A percentile compares a stretch with the other conserved stretches of the same genome.
Evolutionary conservation across 2,797 vertebrate species (phyloP).

Genomic region (Spinus pinus): DNA sequence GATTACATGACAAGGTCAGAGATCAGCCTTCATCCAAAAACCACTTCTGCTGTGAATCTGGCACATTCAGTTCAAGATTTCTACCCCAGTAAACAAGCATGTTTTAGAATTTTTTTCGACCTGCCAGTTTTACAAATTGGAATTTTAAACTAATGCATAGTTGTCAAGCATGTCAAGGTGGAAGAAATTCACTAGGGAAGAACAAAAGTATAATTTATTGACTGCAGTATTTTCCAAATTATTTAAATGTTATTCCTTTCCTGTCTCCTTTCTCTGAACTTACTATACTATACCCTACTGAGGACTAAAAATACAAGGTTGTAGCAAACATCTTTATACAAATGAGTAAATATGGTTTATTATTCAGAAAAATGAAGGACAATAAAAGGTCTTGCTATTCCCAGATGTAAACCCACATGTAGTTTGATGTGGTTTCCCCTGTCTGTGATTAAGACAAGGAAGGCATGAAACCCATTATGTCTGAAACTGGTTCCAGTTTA

Average conservation of each 20-base stretch:
- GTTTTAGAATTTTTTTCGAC: background rate
- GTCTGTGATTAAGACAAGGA: background rate
- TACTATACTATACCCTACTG: background rate
- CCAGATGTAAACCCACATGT: background rate
- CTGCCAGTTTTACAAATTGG: conserved; percentile 4
- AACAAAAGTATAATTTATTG: conserved; percentile 32
- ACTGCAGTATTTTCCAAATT: conserved; percentile 7
- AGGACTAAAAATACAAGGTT: background rate
- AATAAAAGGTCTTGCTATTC: background rate
- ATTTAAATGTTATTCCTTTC: conserved; percentile 37
- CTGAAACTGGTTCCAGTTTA: background rate
- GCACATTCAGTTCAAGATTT: background rate
- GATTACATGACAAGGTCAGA: background rate
- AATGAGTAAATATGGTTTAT: background rate
- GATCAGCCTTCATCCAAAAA: background rate
- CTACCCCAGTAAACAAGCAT: background rate
- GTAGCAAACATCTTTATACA: background rate
- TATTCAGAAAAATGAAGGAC: background rate
- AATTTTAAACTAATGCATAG: conserved; percentile 4
- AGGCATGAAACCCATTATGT: background rate
- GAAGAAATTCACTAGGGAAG: conserved; percentile 17
- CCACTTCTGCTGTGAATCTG: background rate
- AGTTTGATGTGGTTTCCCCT: background rate
- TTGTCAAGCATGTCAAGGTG: conserved; percentile 21
- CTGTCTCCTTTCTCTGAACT: background rate